Evolutionary conservation across 2,113 vertebrate genomes (phyloP), one percentile per base, ranked within the genome.

Genomic region (Paramisgurnus dabryanus): DNA sequence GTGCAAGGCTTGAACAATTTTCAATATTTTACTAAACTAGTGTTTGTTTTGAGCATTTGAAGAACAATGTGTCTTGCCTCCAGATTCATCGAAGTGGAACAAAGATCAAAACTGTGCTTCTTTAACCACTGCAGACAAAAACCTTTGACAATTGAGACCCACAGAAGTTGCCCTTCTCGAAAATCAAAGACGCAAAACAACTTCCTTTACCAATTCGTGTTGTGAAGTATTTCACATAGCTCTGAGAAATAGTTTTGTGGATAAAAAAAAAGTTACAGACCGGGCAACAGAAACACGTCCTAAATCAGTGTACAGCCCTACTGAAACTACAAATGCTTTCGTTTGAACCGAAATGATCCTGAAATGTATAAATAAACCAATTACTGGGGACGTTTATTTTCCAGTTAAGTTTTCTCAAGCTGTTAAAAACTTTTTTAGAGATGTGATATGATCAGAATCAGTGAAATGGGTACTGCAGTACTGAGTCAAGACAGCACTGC

Each of bases 141-240:
- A 18, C 17, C 17, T 41, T 13, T 6, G 22, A 12, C n/a, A 13
- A 15, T 10, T 1, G 40, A 12, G 40, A 43, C 53, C 10, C n/a
- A 13, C 58, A 11, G 6, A 75, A 18, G 13, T 27, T 13, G 41
- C n/a, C 11, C 10, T 43, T 73, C 4, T 7, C 41, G 17, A 53
- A 40, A 60, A 60, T 27, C 2, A 73, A 43, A 45, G 11, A 40
- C 9, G 6, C 40, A 73, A 18, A 45, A n/a, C 39, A 27, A 61
- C 71, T 73, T 72, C 69, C 69, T 72, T 73, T 67, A 43, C 15
- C 78, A 57, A 11, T 45, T 67, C 41, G 64, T 65, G 13, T 76
- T 18, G 13, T 61, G 41, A 57, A 57, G 50, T 15, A n/a, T 5
- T 73, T 27, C 5, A 18, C 9, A 1, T 5, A 7, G 7, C 40